These are phyloP conservation scores for Lucilia sericata DNA, from an alignment of 1,140 invertebrate species.

Conservation along the genomic window DNA sequence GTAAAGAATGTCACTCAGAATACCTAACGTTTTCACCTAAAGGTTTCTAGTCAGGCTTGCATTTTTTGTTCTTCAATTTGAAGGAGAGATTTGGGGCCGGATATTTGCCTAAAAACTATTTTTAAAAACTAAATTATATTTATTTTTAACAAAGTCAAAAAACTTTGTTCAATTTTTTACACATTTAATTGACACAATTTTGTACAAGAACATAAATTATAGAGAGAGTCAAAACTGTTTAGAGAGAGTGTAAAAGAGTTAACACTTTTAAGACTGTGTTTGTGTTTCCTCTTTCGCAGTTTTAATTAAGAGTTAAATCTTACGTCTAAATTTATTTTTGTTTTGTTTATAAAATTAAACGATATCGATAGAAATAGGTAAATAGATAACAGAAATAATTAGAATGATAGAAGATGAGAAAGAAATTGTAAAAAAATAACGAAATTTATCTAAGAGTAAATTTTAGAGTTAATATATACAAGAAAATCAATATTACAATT, in stretches of 20 bases:
- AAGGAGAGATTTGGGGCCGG: not conserved
- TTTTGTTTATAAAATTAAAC: not conserved
- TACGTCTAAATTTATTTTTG: not conserved
- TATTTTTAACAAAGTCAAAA: not conserved
- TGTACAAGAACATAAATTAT: slow-evolving; percentile 48
- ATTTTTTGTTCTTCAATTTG: not conserved
- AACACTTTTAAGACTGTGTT: slow-evolving; percentile 49
- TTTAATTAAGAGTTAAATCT: not conserved
- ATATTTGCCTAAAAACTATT: not conserved
- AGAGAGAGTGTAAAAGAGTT: slow-evolving; percentile 2
- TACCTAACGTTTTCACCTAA: slow-evolving; percentile 45
- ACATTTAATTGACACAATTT: slow-evolving; percentile 49
- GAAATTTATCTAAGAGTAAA: slow-evolving; percentile 5
- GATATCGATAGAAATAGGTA: too few species aligned
- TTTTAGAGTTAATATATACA: slow-evolving; percentile 27
- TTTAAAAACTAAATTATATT: not conserved
- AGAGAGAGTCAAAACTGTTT: slow-evolving; percentile 46
- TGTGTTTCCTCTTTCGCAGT: not conserved
- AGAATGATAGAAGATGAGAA: not conserved
- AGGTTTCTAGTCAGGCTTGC: slow-evolving; percentile 16
- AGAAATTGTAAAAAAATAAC: not conserved
- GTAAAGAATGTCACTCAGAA: slow-evolving; percentile 50
- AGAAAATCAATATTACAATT: not conserved
- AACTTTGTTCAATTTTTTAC: not conserved
- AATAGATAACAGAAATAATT: not conserved